Evolutionary conservation across 2,888 invertebrate genomes (phyloP).

Genomic region (Tenthredo notha): DNA sequence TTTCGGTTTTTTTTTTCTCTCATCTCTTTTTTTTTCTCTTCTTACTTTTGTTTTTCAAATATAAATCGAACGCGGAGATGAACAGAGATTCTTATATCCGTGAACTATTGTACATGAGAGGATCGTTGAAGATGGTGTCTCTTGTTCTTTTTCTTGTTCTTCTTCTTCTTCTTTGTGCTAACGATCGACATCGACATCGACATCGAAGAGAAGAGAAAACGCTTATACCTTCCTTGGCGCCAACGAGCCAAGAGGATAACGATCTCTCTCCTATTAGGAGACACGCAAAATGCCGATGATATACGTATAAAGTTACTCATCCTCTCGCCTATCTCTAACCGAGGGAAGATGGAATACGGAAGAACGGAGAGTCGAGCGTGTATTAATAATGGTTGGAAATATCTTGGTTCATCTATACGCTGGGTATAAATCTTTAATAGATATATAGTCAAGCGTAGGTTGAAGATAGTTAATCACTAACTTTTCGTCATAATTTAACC

Average conservation of each 20-base stretch:
- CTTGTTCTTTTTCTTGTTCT: not conserved
- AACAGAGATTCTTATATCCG: not conserved
- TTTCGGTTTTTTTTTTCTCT: not conserved
- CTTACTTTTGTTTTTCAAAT: not conserved
- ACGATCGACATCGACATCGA: not conserved
- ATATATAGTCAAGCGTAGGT: not conserved
- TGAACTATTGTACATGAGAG: not conserved
- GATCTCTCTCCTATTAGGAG: conserved; percentile 45
- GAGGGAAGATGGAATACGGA: conserved; percentile 40
- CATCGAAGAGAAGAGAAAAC: not conserved
- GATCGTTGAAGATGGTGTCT: not conserved
- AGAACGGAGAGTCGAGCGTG: conserved; percentile 27
- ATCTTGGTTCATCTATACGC: conserved; percentile 36
- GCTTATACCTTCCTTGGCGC: not conserved
- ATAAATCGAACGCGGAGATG: not conserved
- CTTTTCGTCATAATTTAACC: conserved; percentile 31
- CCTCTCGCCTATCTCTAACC: conserved; percentile 31
- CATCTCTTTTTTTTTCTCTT: too few relatives aligned
- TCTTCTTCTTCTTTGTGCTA: not conserved
- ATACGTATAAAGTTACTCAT: conserved; percentile 47
- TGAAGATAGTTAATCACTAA: conserved; percentile 42
- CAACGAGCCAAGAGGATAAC: conserved; percentile 29
- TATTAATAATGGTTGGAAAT: conserved; percentile 42
- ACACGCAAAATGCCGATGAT: conserved; percentile 42
- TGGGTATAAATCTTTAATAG: conserved; percentile 20